Conservation (phyloP, 1,140 invertebrate genomes). For the Drosophila lowei region DNA sequence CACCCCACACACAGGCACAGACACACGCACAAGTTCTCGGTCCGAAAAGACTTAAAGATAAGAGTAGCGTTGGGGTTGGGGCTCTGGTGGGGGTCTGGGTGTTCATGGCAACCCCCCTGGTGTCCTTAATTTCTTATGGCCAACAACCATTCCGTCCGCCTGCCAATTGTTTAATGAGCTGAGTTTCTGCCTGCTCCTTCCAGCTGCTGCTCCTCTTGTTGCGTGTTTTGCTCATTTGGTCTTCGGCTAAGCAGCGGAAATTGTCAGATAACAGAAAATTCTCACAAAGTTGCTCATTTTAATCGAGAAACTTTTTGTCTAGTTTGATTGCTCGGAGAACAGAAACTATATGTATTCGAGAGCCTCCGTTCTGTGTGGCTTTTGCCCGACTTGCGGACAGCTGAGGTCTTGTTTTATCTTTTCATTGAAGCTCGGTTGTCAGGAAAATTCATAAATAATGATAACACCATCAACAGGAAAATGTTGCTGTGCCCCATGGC, state of each 20-base stretch:
- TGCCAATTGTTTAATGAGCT: conserved; percentile 80
- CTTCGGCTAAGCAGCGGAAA: conserved; percentile 68
- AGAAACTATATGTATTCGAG: conserved; percentile 26
- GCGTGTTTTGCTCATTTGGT: conserved; percentile 46
- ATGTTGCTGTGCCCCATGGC: background rate
- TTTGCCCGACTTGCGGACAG: conserved; percentile 35
- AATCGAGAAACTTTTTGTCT: conserved; percentile 72
- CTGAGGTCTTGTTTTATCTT: conserved; percentile 46
- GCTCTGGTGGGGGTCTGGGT: conserved; percentile 2
- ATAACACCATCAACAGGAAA: conserved; percentile 26
- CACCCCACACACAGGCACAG: conserved; percentile 1
- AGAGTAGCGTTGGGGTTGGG: conserved; percentile 8
- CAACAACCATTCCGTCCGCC: conserved; percentile 42
- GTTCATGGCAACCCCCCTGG: conserved; percentile 31
- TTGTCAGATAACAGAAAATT: conserved; percentile 65
- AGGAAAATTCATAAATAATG: conserved; percentile 46
- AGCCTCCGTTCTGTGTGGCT: conserved; percentile 13
- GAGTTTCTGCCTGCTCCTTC: conserved; percentile 38
- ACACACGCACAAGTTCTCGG: conserved; percentile 15
- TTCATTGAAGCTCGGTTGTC: conserved; percentile 21
- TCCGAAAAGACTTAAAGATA: conserved; percentile 47
- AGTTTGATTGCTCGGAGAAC: conserved; percentile 55
- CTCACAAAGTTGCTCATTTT: conserved; percentile 70
- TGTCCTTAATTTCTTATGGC: conserved; percentile 65
- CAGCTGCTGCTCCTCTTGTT: conserved; percentile 44